Evolutionary conservation across 2,113 vertebrate genomes (phyloP).

Genomic region (Monopterus albus): DNA sequence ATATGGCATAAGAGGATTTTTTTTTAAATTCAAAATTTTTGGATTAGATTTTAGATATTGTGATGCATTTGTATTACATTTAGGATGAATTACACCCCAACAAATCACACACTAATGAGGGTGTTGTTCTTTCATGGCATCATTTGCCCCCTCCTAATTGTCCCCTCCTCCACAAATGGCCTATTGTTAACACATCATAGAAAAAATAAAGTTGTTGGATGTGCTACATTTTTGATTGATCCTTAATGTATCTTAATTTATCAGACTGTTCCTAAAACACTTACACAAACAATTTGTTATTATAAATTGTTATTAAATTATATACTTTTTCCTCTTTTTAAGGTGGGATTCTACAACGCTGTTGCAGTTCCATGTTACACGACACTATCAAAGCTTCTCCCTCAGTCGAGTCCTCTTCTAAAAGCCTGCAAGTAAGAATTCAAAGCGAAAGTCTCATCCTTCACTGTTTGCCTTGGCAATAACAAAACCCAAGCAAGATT

Average conservation of each 20-base stretch:
- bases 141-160: too few species aligned
- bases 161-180: neutral
- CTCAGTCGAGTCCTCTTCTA: constrained; percentile 89
- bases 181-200: neutral
- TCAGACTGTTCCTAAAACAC: neutral
- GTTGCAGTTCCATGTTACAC: constrained; percentile 97
- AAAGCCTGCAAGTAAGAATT: constrained; percentile 89
- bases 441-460: neutral
- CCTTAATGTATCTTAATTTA: neutral
- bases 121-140: neutral
- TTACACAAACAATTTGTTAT: neutral
- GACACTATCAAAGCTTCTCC: constrained; percentile 91
- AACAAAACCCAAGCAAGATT: neutral
- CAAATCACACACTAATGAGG: neutral
- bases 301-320: too few species aligned
- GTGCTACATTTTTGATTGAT: neutral
- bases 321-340: constrained; percentile 19
- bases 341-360: constrained; percentile 98
- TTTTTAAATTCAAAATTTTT: neutral
- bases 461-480: neutral
- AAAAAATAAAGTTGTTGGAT: neutral
- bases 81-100: too few species aligned
- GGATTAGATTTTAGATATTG: neutral
- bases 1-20: neutral
- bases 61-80: too few species aligned